These are phyloP conservation scores for Philotrypesis tridentata DNA, from an alignment of 1,140 invertebrate genomes.

Conservation along the genomic window DNA sequence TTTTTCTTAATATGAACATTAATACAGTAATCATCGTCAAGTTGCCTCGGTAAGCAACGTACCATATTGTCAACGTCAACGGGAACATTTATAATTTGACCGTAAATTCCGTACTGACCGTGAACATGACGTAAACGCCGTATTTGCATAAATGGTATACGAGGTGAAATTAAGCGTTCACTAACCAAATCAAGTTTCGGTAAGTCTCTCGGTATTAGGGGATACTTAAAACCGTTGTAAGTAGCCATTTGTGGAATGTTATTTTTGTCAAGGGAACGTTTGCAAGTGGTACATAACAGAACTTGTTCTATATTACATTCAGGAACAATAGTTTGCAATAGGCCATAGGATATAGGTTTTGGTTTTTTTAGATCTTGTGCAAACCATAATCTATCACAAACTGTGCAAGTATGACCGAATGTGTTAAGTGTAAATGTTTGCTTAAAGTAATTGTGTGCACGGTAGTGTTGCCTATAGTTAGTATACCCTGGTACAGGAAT, in stretches of 20 bases:
- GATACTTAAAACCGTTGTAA: conserved; percentile 57
- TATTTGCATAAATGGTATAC: conserved; percentile 65
- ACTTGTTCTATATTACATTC: neutral
- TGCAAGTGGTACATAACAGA: conserved; percentile 52
- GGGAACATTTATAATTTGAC: conserved; percentile 68
- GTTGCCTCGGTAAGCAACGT: conserved; percentile 61
- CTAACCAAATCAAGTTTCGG: conserved; percentile 50
- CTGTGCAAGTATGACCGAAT: conserved; percentile 51
- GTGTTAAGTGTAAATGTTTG: too few species aligned
- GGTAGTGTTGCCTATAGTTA: too few species aligned
- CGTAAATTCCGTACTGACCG: conserved; percentile 61
- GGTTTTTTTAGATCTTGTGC: conserved; percentile 52
- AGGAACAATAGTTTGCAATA: neutral
- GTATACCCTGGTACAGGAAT: too few species aligned
- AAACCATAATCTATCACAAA: conserved; percentile 57
- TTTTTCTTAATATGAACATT: conserved; percentile 61
- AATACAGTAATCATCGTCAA: conserved; percentile 63
- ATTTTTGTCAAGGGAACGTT: conserved; percentile 48
- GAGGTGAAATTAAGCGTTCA: conserved; percentile 60
- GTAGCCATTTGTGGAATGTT: conserved; percentile 50
- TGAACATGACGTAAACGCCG: conserved; percentile 57
- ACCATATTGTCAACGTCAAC: conserved; percentile 64
- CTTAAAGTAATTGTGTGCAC: too few species aligned
- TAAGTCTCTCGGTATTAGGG: conserved; percentile 46
- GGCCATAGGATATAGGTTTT: too few species aligned